Evolutionary conservation across 2,888 invertebrate species (phyloP), one percentile per base, ranked within the genome.

Genomic region (Heliconius hortense): DNA sequence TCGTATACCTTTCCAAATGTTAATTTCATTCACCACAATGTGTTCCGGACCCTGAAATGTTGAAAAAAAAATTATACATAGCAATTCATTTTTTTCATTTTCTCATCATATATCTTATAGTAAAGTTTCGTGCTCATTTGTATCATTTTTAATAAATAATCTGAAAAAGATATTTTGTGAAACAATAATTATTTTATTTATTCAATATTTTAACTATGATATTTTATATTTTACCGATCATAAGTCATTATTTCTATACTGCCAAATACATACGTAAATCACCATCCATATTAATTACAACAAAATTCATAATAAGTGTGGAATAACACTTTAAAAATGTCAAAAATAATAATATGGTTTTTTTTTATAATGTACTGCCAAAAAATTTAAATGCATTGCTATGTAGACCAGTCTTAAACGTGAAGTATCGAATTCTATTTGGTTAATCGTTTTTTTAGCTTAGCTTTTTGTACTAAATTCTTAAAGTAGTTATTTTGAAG

Each of bases 1-100:
- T 71, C 60, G 43, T 71, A 26, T 15, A 39, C 60, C 18, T 13
- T 62, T 70, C 73, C 72, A 66, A 87, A 73, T 74, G 73, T 75
- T 75, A 80, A 79, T 84, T 81, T 82, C 43, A 81, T 81, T 85
- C 84, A 87, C 87, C 87, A 83, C 79, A 81, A 87, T 85, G 89
- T 89, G 89, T 91, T 92, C 88, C 85, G 84, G 82, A 81, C 77
- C 77, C 48, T 70, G 8, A 73, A 66, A 69, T 62, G 28, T 26
- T 39, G 48, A 24, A 73, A 70, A 59, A n/a, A 31, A 69, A 56
- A 10, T 15, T 11, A 21, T 39, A 62, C 60, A 62, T 43, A 8
- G 62, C 59, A 71, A 43, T 60, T 24, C 43, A 18, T 71, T 71
- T 43, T 59, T 13, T 24, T 7, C 2, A 31, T 69, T n/a, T 64